A percentile compares a stretch with the other conserved stretches of the same genome.
phyloP scores from a whole-genome alignment of 2,888 invertebrate genomes.

The Nomada ruficornis region DNA sequence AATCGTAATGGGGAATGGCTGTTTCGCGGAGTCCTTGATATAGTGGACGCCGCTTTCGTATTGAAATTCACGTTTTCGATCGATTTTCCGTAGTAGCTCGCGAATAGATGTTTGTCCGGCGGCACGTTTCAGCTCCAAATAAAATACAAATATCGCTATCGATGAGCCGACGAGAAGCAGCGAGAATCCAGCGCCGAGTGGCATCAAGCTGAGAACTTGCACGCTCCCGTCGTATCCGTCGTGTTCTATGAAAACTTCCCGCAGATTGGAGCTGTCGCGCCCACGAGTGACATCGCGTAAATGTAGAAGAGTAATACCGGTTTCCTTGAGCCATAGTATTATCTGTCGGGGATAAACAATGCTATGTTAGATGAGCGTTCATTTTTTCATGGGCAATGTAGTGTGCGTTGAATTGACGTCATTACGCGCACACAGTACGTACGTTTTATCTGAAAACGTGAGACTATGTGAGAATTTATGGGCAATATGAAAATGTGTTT shows the following conservation, averaged over 20 bases:
- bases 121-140: constrained; percentile 68
- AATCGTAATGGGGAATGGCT: too few species aligned
- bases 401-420: too few species aligned
- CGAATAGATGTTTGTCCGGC: constrained; percentile 17
- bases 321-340: constrained; percentile 72
- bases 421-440: too few species aligned
- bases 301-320: constrained; percentile 75
- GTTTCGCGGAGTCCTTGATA: background rate
- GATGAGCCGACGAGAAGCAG: constrained; percentile 72
- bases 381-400: too few species aligned
- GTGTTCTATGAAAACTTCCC: constrained; percentile 75
- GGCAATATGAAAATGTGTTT: too few species aligned
- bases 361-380: too few species aligned
- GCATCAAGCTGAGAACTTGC: constrained; percentile 71
- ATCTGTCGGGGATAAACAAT: constrained; percentile 62
- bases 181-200: constrained; percentile 78
- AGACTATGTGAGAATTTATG: too few species aligned
- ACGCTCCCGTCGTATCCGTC: constrained; percentile 68
- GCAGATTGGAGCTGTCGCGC: constrained; percentile 68
- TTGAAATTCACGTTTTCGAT: constrained; percentile 15
- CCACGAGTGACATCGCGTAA: constrained; percentile 76
- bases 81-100: constrained; percentile 26
- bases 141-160: constrained; percentile 73
- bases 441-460: too few species aligned
- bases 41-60: background rate